A percentile compares a stretch with the other conserved stretches of the same genome.
phyloP scores from a whole-genome alignment of 1,140 invertebrate species.

The Acarapis woodi region DNA sequence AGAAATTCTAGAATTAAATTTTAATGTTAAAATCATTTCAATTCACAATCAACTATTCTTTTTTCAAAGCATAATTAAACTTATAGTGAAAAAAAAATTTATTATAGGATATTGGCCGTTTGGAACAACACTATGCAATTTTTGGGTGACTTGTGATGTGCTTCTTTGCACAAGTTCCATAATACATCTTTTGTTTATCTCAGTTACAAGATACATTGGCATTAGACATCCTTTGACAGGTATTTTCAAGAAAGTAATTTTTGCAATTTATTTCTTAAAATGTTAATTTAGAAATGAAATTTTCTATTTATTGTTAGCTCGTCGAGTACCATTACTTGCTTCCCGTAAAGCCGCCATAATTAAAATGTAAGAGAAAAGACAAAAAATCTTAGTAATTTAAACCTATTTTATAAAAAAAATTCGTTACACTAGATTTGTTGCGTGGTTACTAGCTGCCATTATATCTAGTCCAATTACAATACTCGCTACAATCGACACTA shows the following conservation, averaged over 20 bases:
- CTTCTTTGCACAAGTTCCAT: slow-evolving; percentile 73
- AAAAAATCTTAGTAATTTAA: too few species aligned
- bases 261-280: too few species aligned
- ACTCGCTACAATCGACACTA: slow-evolving; percentile 38
- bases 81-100: background rate
- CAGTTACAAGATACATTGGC: slow-evolving; percentile 58
- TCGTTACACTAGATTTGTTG: background rate
- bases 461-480: slow-evolving; percentile 62
- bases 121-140: slow-evolving; percentile 53
- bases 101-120: slow-evolving; percentile 61
- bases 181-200: slow-evolving; percentile 91
- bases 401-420: slow-evolving; percentile 16
- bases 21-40: too few species aligned
- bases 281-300: too few species aligned
- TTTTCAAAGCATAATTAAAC: background rate
- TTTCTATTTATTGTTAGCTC: slow-evolving; percentile 45
- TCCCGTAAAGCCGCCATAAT: slow-evolving; percentile 43
- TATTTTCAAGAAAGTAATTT: too few species aligned
- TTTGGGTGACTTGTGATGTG: slow-evolving; percentile 82
- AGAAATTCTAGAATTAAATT: too few species aligned
- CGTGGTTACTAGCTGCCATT: slow-evolving; percentile 15
- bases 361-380: slow-evolving; percentile 51
- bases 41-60: background rate
- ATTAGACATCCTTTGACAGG: slow-evolving; percentile 69
- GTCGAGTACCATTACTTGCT: slow-evolving; percentile 27